Base-by-base conservation (phyloP, 2,888 invertebrate species). In the Mythimna albipuncta region DNA sequence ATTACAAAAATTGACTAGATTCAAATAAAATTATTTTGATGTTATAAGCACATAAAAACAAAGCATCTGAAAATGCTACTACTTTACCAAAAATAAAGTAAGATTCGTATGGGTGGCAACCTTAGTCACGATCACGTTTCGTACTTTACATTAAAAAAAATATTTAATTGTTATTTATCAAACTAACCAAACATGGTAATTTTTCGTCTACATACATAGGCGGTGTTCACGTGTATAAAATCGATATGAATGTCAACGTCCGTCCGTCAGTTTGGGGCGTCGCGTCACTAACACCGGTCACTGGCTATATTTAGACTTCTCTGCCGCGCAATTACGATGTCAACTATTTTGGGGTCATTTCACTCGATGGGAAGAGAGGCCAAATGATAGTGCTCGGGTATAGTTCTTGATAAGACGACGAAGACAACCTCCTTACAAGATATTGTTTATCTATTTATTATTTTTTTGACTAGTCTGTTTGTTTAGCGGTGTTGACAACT, bases 341-440 rank as follows among this genome's bases (percentile, higher is more conserved):
- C 75, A 82, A 79, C 82, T 86, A 80, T 84, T 85, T 74, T 81
- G 72, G 74, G 83, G 83, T 85, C 87, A 85, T 84, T 84, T 87
- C 85, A 84, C 84, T 74, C 73, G 69, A 78, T 77, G 44, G 44
- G 44, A 21, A 52, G 65, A 69, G 74, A 72, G 78, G 73, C 80
- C 76, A 80, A 69, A 21, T 57, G 71, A 64, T 68, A 62, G 54
- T n/a, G 21, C 3, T 67, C 13, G 47, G 67, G 19, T 59, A 26
- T 75, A 16, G 41, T 57, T 65, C 32, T 65, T 69, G 9, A 58
- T 21, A 44, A 16, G 21, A 58, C 11, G 47, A 64, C 11, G 38
- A 38, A n/a, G 58, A 35, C 35, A 35, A 35, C 9, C n/a, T 50
- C 19, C 7, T n/a, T 52, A 19, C 1, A 47, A 47, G 16, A 47